Evolutionary conservation across 2,888 invertebrate species (phyloP).

Genomic region (Temnothorax rugatulus): DNA sequence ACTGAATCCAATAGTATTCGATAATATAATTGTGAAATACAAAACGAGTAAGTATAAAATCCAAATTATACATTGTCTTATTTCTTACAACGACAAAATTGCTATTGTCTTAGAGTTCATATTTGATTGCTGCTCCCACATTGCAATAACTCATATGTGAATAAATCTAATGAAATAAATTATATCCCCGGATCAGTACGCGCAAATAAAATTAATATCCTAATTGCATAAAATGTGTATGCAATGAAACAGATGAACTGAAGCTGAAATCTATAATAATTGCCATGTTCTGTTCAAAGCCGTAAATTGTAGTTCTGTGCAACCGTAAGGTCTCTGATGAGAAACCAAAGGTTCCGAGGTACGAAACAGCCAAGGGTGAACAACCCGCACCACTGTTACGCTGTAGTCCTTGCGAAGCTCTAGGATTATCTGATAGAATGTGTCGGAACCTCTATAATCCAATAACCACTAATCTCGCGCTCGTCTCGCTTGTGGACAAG

Average conservation of each 20-base stretch:
- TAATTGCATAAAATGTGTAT: conserved; percentile 20
- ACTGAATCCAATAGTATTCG: background rate
- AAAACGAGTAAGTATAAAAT: background rate
- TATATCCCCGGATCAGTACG: conserved; percentile 32
- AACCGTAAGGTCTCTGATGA: conserved; percentile 23
- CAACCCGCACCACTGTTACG: conserved; percentile 54
- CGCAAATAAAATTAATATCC: conserved; percentile 57
- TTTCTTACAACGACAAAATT: background rate
- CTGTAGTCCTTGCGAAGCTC: conserved; percentile 66
- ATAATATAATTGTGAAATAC: background rate
- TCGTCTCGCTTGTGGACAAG: conserved; percentile 54
- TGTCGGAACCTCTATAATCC: conserved; percentile 73
- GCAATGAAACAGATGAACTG: conserved; percentile 41
- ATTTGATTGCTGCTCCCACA: background rate
- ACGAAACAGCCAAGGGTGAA: conserved; percentile 52
- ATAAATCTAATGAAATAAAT: conserved; percentile 27
- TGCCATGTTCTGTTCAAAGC: conserved; percentile 38
- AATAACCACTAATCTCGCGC: conserved; percentile 67
- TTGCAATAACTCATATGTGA: conserved; percentile 21
- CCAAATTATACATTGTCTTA: background rate
- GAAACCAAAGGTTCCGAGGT: conserved; percentile 24
- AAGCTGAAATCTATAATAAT: conserved; percentile 60
- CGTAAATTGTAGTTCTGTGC: conserved; percentile 51
- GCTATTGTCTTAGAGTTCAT: background rate
- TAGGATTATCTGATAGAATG: conserved; percentile 74